Base-by-base conservation (phyloP, 1,140 invertebrate genomes). In the Papilio aristodemus region DNA sequence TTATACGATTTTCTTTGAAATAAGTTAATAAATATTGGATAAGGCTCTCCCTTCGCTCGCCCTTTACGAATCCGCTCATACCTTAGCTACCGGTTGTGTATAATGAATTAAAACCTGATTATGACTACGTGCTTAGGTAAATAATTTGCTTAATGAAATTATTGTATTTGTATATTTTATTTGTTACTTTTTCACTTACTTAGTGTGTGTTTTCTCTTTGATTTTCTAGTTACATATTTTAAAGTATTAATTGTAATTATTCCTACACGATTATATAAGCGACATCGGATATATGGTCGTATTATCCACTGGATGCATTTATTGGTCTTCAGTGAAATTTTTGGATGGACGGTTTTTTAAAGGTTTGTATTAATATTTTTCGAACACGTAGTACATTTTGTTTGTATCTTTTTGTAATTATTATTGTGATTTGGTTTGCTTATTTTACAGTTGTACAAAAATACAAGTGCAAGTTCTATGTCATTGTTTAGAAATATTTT, bases 1-100 rank as follows among this genome's bases (percentile, higher is more conserved):
- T 87, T 88, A 90, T 87, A 86, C 84, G 84, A 90, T 88, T 89
- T 89, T 89, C 86, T 88, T 90, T 88, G 86, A 90, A 87, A 86
- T 90, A 89, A 88, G 78, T 88, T 88, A 85, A 90, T 90, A 90
- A 90, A 90, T 89, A 90, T 89, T 88, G 85, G 79, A 90, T 90
- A 85, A 88, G 86, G 75, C 77, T 78, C 85, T 74, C 80, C 79
- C 83, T 78, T 64, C 70, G 76, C 78, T 75, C 69, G 73, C 83
- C 81, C 79, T 82, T 84, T 81, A 78, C 74, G 76, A 83, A 83
- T 75, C 77, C 75, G 36, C 72, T 75, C 71, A 72, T 67, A 66
- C 62, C 46, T 54, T 11, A 54, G 46, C 19, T 25, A 54, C 46
- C 46, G 46, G 46, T 25, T 54, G 22, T 9, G 43, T 54, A 25